phyloP scores from a whole-genome alignment of 2,888 invertebrate species.

The Linyphia triangularis region DNA sequence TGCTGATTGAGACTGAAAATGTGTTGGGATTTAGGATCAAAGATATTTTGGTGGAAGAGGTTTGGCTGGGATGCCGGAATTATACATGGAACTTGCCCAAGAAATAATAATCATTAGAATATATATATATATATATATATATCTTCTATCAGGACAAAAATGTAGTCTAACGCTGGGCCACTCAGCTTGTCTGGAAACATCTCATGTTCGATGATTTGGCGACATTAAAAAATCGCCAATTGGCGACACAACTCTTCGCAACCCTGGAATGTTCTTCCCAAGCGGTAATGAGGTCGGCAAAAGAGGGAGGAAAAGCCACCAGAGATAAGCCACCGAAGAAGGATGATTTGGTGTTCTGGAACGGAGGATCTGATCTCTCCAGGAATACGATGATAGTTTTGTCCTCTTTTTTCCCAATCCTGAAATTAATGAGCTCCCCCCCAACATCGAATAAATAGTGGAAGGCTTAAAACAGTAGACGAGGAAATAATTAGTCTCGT shows the following conservation, averaged over 20 bases:
- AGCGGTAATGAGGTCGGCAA: background rate
- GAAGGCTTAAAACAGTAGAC: background rate
- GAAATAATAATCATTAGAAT: too few species aligned
- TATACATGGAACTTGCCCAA: too few species aligned
- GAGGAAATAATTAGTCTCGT: background rate
- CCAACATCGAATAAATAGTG: background rate
- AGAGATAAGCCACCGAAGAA: background rate
- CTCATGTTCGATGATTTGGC: background rate
- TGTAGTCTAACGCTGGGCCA: too few species aligned
- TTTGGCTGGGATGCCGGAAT: too few species aligned
- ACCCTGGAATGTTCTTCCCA: background rate
- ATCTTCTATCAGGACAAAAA: too few species aligned
- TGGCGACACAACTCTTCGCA: background rate
- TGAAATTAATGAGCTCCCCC: slow-evolving; percentile 21
- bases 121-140: too few species aligned
- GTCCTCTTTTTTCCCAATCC: slow-evolving; percentile 36
- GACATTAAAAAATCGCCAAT: background rate
- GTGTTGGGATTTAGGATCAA: too few species aligned
- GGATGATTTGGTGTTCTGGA: background rate
- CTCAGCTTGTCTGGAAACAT: background rate
- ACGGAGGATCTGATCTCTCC: background rate
- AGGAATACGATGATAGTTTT: slow-evolving; percentile 20
- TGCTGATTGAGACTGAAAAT: too few species aligned
- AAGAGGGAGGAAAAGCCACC: background rate
- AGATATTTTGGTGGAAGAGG: background rate